Base-by-base conservation (phyloP, 2,797 vertebrate species). In the Hapalemur alaotrensis region DNA sequence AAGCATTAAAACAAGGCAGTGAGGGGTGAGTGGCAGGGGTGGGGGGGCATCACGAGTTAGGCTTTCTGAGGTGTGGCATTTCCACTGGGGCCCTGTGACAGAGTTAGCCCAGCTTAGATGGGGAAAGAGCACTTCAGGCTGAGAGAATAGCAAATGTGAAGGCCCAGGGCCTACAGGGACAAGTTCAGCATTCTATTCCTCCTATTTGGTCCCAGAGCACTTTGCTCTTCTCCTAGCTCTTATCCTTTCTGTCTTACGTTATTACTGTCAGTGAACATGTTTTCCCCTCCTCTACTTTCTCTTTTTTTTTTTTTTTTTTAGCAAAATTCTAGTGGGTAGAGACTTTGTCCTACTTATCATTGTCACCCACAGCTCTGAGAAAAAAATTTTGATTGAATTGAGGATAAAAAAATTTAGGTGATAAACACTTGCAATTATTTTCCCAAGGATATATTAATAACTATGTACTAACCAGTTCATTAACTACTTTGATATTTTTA, bases 401-500 rank as follows among this genome's bases (percentile, higher is more conserved):
- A 89, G 12, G 15, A 23, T 97, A 63, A 95, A 88, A 48, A 69
- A 23, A 46, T 69, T 70, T 75, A 84, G 30, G 35, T 82, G 57
- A 63, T 89, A 78, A 96, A 87, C 9, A 83, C 8, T 95, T 93
- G 30, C 28, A 83, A 17, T 86, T 75, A 87, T 86, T 67, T 95
- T 23, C 38, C 23, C 7, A 82, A 79, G 78, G 46, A 73, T 87
- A 59, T 59, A 59, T 59, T 59, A 59, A 84, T 79, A 91, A 48
- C 38, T 76, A 35, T 23, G 10, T 69, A 63, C 6, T 89, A 65
- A 78, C 38, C 30, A 82, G 4, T 75, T 46, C 15, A 48, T 82
- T 89, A 85, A 50, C 35, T 91, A 86, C 41, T 70, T 86, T 43
- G 14, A 69, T 61, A 81, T 46, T 41, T 78, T 93, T 46, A 65